These are phyloP conservation scores for Panthera tigris DNA, from an alignment of 2,113 vertebrate species.

Conservation along the genomic window DNA sequence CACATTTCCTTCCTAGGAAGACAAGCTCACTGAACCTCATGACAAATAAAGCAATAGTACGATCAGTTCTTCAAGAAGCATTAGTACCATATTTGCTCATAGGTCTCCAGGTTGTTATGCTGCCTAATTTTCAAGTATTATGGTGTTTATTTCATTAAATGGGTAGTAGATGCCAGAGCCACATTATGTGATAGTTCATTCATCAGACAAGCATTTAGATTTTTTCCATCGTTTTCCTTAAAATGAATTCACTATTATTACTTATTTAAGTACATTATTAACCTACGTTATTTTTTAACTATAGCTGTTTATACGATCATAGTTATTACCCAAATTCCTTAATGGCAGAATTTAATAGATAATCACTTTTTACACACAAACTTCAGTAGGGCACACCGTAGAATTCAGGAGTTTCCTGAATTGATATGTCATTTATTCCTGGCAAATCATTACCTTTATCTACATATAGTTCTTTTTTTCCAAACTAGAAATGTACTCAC, in stretches of 20 bases:
- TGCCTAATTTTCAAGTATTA: slow-evolving; percentile 34
- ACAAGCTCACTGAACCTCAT: neutral
- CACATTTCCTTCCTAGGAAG: neutral
- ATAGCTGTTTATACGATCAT: neutral
- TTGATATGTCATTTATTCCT: slow-evolving; percentile 80
- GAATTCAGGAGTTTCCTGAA: slow-evolving; percentile 82
- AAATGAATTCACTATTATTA: slow-evolving; percentile 26
- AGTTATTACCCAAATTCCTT: neutral
- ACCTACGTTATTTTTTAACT: neutral
- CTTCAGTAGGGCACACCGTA: slow-evolving; percentile 54
- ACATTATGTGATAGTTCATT: neutral
- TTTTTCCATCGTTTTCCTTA: neutral
- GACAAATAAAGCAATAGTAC: neutral
- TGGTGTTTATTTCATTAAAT: slow-evolving; percentile 14
- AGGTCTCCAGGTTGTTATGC: neutral
- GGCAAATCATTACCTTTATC: slow-evolving; percentile 77
- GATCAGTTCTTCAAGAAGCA: neutral
- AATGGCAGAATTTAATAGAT: slow-evolving; percentile 69
- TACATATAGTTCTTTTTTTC: slow-evolving; percentile 76
- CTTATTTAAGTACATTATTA: neutral
- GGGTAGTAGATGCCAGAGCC: neutral
- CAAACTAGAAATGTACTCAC: slow-evolving; percentile 65
- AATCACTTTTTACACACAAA: slow-evolving; percentile 73
- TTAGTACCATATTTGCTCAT: neutral
- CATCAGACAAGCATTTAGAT: neutral